Evolutionary conservation across 2,888 invertebrate species (phyloP).

Genomic region (Geophilus truncorum): DNA sequence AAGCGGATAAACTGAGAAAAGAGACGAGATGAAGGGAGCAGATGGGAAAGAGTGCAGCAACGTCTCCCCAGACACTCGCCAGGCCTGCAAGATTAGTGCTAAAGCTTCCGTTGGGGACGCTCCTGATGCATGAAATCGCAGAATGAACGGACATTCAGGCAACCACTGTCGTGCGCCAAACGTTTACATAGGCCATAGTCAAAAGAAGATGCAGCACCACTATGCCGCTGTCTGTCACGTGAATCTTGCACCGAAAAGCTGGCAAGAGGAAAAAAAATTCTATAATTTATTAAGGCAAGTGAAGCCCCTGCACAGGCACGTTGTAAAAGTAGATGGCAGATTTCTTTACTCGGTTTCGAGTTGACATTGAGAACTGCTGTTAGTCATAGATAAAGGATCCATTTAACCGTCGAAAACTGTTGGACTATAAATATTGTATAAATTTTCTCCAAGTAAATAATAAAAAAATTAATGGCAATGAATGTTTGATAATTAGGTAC

Average conservation of each 20-base stretch:
- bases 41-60: background rate
- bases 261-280: background rate
- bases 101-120: conserved; percentile 6
- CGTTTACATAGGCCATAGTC: background rate
- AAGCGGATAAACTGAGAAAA: background rate
- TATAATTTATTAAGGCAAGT: conserved; percentile 16
- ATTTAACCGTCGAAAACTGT: background rate
- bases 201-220: background rate
- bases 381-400: conserved; percentile 18
- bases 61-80: background rate
- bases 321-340: background rate
- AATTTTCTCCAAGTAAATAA: too few species aligned
- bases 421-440: too few species aligned
- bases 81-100: conserved; percentile 5
- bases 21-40: background rate
- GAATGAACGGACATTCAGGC: conserved; percentile 19
- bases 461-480: background rate
- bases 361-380: conserved; percentile 7
- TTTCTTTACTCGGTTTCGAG: conserved; percentile 6
- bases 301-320: background rate
- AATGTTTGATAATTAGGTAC: too few species aligned
- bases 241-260: background rate
- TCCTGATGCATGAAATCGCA: conserved; percentile 15
- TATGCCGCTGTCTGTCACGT: background rate
- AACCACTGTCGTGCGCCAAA: background rate